Percentiles rank a stretch among this genome's conserved stretches.
phyloP scores from a whole-genome alignment of 2,888 invertebrate species.

The Zygogramma bicolorata region DNA sequence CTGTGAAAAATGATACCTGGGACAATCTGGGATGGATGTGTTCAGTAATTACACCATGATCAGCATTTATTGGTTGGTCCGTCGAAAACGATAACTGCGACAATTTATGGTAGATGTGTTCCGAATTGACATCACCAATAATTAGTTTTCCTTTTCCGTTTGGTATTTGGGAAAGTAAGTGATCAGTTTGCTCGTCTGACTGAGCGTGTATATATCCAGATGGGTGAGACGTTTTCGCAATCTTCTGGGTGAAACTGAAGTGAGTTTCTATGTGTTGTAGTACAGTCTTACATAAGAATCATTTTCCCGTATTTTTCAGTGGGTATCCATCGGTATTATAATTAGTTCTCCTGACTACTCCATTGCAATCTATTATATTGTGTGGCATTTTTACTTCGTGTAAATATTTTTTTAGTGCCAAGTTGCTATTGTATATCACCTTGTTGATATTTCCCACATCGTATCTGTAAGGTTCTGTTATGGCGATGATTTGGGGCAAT shows the following conservation, averaged over 20 bases:
- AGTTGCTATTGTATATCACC: too few relatives aligned
- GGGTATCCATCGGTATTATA: constrained; percentile 1
- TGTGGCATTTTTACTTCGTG: not conserved
- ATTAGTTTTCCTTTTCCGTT: not conserved
- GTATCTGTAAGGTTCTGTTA: constrained; percentile 11
- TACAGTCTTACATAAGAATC: not conserved
- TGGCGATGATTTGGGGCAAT: constrained; percentile 5
- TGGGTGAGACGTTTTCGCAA: not conserved
- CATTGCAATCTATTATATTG: too few relatives aligned
- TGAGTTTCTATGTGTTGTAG: not conserved
- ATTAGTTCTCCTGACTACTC: not conserved
- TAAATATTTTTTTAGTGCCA: too few relatives aligned
- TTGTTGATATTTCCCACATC: not conserved
- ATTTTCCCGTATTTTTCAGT: not conserved
- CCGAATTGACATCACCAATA: not conserved
- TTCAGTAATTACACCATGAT: not conserved
- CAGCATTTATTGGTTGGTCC: not conserved
- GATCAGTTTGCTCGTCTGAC: not conserved
- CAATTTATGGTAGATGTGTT: not conserved
- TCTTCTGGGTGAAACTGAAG: not conserved
- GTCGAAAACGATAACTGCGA: not conserved
- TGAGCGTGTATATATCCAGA: not conserved
- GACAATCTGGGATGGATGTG: constrained; percentile 4
- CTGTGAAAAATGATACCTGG: not conserved
- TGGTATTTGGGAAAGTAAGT: not conserved